Evolutionary conservation across 2,113 vertebrate species (phyloP), one percentile per base, ranked within the genome.

Genomic region (Picathartes gymnocephalus): DNA sequence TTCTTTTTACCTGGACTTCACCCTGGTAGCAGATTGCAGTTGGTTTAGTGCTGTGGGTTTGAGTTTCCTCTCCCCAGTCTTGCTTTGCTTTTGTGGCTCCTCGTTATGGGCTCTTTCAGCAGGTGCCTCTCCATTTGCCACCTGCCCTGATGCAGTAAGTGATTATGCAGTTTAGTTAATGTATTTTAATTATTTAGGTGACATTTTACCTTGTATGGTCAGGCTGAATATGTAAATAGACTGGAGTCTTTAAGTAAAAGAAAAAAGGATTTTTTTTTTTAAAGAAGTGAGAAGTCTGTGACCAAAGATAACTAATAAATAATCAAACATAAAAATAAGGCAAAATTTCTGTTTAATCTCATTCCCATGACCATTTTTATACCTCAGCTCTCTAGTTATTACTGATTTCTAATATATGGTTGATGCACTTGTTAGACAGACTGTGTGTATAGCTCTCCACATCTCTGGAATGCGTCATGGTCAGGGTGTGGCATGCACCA

Each of bases 111-210:
- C 74, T 78, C 2, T 86, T 93, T 68, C 87, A 95, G 92, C 92
- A 97, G 95, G 92, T 97, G 78, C 81, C 70, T 91, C 57, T 94
- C 73, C 73, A 57, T 95, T 95, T 94, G 79, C 95, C 88, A 92
- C 96, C 95, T 96, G 93, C 93, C 95, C 51, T 70, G 65, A 42
- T 91, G 80, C 85, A 71, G 39, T 77, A 89, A 95, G 78, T 81
- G 81, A 97, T 90, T 87, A 79, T 47, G 86, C 92, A 83, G 88
- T 97, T 95, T 92, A 95, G 88, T 85, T 93, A 96, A 97, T 89
- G 90, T 50, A 48, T 93, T 95, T 97, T 93, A 97, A 97, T 97
- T 96, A 96, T 98, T 97, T 95, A 97, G 82, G 70, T 92, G 94
- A 58, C 82, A 87, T 95, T 96, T 97, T 95, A 73, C 96, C 89